Percentiles rank a stretch among this genome's conserved stretches.
Conservation (phyloP, 2,888 invertebrate species). For the Dione vanillae region DNA sequence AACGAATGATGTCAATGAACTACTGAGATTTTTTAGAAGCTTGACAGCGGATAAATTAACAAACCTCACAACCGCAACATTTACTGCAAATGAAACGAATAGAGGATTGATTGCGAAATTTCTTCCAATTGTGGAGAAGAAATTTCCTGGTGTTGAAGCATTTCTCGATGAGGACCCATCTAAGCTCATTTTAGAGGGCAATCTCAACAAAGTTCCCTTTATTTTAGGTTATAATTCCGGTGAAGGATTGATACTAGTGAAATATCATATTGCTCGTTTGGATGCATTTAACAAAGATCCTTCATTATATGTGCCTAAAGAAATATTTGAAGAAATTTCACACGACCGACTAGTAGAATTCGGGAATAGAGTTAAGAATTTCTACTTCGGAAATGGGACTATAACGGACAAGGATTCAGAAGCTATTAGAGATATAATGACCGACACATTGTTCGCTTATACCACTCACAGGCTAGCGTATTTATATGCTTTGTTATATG, state of each 20-base stretch:
- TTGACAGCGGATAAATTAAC: slow-evolving; percentile 57
- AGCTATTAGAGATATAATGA: slow-evolving; percentile 55
- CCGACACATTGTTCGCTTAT: slow-evolving; percentile 58
- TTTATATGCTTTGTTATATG: slow-evolving; percentile 51
- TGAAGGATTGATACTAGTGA: slow-evolving; percentile 60
- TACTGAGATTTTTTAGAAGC: slow-evolving; percentile 51
- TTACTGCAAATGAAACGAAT: slow-evolving; percentile 58
- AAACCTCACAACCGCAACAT: slow-evolving; percentile 54
- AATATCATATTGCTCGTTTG: slow-evolving; percentile 52
- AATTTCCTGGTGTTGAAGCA: slow-evolving; percentile 54
- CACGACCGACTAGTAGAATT: slow-evolving; percentile 53
- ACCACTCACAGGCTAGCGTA: slow-evolving; percentile 60
- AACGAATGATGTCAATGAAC: slow-evolving; percentile 39
- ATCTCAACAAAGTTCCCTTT: slow-evolving; percentile 59
- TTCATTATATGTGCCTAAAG: slow-evolving; percentile 58
- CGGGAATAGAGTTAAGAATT: slow-evolving; percentile 59
- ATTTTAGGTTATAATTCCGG: slow-evolving; percentile 65
- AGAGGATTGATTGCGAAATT: slow-evolving; percentile 62
- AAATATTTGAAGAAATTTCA: slow-evolving; percentile 54
- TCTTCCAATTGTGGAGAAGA: slow-evolving; percentile 64
- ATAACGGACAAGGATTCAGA: slow-evolving; percentile 51
- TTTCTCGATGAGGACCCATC: slow-evolving; percentile 60
- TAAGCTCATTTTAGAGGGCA: slow-evolving; percentile 53
- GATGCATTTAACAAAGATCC: slow-evolving; percentile 56
- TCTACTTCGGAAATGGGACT: slow-evolving; percentile 58